These are phyloP conservation scores for Schrankia costaestrigalis DNA, from an alignment of 2,888 invertebrate species.

Conservation along the genomic window DNA sequence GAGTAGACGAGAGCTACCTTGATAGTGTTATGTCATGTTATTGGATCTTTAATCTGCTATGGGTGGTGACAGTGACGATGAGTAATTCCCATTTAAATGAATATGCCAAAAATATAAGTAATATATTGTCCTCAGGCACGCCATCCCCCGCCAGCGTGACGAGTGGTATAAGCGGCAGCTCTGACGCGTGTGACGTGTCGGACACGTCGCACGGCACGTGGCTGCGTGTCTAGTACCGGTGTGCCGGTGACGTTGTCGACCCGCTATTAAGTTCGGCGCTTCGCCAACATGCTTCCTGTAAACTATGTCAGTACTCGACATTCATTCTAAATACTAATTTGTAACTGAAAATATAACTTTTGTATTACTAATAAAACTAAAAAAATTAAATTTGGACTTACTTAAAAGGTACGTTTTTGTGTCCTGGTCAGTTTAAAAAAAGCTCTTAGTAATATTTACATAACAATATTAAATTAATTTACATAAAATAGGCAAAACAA, in stretches of 20 bases:
- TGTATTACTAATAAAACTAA: no score
- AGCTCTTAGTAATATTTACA: no score
- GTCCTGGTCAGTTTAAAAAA: no score
- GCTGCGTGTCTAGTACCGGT: conserved; percentile 12
- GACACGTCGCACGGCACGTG: conserved; percentile 21
- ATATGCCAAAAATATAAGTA: background rate
- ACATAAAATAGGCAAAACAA: no score
- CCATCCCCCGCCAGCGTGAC: conserved; percentile 47
- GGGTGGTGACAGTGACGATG: background rate
- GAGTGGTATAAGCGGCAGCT: conserved; percentile 20
- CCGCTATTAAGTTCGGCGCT: conserved; percentile 75
- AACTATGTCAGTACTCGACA: no score
- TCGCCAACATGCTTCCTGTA: conserved; percentile 44
- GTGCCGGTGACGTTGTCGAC: conserved; percentile 43
- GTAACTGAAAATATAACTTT: no score
- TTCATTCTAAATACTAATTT: no score
- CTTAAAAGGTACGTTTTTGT: no score
- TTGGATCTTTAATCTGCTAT: background rate
- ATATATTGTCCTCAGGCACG: conserved; percentile 35
- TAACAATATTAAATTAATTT: no score
- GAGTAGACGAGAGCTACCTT: background rate
- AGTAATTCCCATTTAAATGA: no score
- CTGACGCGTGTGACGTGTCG: conserved; percentile 20
- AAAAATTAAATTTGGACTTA: no score
- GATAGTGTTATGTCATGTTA: background rate